Evolutionary conservation across 2,888 invertebrate species (phyloP).

Genomic region (Fissipunctia ypsillon): DNA sequence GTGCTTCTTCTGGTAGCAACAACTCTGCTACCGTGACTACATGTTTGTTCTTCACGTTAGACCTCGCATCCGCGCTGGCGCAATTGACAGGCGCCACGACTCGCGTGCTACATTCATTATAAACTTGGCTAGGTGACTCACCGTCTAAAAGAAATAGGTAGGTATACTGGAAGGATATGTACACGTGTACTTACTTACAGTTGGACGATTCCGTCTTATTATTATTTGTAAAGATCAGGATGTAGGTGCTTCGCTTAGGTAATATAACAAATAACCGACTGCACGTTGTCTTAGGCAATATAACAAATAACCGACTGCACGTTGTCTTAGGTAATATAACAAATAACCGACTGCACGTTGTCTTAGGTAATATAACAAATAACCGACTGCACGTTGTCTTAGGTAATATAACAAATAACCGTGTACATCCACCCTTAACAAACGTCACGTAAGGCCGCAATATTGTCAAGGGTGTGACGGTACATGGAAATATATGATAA

Average conservation of each 20-base stretch:
- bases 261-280: not conserved
- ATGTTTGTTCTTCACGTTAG: slow-evolving; percentile 73
- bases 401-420: too few species aligned
- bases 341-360: too few species aligned
- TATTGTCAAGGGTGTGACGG: too few species aligned
- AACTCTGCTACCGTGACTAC: slow-evolving; percentile 73
- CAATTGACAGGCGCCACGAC: slow-evolving; percentile 61
- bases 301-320: too few species aligned
- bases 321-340: too few species aligned
- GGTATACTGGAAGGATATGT: not conserved
- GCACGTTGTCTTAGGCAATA: too few species aligned
- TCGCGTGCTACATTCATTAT: slow-evolving; percentile 52
- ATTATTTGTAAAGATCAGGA: not conserved
- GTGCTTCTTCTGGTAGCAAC: slow-evolving; percentile 33
- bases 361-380: too few species aligned
- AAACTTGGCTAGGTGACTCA: slow-evolving; percentile 47
- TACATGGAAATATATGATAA: too few species aligned
- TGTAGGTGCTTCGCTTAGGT: not conserved
- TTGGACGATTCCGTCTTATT: not conserved
- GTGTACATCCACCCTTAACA: too few species aligned
- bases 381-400: too few species aligned
- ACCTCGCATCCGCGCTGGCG: slow-evolving; percentile 35
- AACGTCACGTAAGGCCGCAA: too few species aligned
- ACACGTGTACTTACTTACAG: too few species aligned
- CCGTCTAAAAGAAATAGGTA: not conserved